Evolutionary conservation across 2,797 vertebrate genomes (phyloP), one percentile per base, ranked within the genome.

Genomic region (Peromyscus nudipes): DNA sequence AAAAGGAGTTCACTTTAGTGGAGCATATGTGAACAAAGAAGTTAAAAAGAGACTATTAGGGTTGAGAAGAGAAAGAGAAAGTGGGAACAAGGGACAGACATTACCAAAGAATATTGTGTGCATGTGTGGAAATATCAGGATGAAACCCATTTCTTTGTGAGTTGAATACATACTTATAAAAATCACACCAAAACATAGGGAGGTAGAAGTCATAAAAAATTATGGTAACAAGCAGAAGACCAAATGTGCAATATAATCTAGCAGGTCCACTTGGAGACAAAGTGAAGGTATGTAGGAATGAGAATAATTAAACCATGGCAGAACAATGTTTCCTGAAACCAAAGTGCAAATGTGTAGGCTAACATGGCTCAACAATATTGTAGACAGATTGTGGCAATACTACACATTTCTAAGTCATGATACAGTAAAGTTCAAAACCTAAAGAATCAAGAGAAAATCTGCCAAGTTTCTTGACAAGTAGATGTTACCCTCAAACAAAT

Each of bases 41-140:
- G 31, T 73, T 12, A 6, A 52, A 52, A 69, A 29, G 46, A 37
- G 13, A 29, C 31, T 52, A 6, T 23, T 71, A 17, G 4, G 14
- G 25, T 37, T 55, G n/a, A 57, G 67, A 71, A 57, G 9, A 19
- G 4, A 87, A 73, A 3, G 1, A 1, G 25, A 52, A 71, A 25
- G 21, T 37, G 34, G 65, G n/a, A n/a, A 49, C 12, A 49, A 1
- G 1, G 1, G 2, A 29, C 8, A 0, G 16, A n/a, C 17, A n/a
- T 67, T 17, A 49, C 25, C 11, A 86, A n/a, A 69, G 84, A 13
- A 37, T 52, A 52, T 16, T 71, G 23, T 73, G 2, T 37, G 23
- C n/a, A 73, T 6, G 31, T 37, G 21, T 37, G 23, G 52, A 34
- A 37, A 69, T 16, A 52, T 37, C 34, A 49, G 34, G 16, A 52